Base-by-base conservation (phyloP, 2,888 invertebrate genomes). In the Mythimna impura region DNA sequence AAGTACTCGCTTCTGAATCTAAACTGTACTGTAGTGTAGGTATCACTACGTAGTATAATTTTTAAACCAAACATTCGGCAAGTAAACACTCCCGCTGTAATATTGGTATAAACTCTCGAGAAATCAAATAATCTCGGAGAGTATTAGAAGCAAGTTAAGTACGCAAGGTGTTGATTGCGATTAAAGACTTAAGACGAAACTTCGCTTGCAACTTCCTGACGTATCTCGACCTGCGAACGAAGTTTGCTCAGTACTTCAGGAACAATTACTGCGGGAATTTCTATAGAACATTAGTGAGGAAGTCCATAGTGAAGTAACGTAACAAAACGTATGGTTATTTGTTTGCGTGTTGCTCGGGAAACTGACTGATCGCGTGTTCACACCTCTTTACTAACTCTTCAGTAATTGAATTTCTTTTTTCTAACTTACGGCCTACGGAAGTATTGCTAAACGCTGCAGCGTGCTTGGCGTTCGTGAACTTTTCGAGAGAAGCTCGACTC, bases 301-400 rank as follows among this genome's bases (percentile, higher is more conserved):
- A 58, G 54, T 66, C 40, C 64, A 40, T 22, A 60, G 65, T 43
- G 36, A 43, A 34, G 47, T 36, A 57, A 50, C 60, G 66, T n/a
- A 58, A 69, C 72, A 64, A 65, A 75, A 76, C 65, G 66, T 84
- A 73, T 72, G 73, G 75, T 78, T 84, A 83, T 85, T 70, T 71
- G 83, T 77, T 86, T 70, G 88, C 89, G 87, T 86, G 88, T 63
- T 36, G 50, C 67, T 70, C 25, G 62, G 64, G 58, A 80, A 74
- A 84, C 80, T 86, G 84, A 79, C 76, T 70, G 77, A 81, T 91
- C 87, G 91, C 91, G 91, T 91, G 91, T 88, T 89, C 85, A 73
- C 91, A 89, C 91, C 90, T 89, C 86, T 83, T 87, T 83, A 84
- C 80, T 73, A 47, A 72, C 80, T 77, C 75, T 66, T 66, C 81